phyloP scores from a whole-genome alignment of 2,888 invertebrate genomes.

The Gortyna flavago region DNA sequence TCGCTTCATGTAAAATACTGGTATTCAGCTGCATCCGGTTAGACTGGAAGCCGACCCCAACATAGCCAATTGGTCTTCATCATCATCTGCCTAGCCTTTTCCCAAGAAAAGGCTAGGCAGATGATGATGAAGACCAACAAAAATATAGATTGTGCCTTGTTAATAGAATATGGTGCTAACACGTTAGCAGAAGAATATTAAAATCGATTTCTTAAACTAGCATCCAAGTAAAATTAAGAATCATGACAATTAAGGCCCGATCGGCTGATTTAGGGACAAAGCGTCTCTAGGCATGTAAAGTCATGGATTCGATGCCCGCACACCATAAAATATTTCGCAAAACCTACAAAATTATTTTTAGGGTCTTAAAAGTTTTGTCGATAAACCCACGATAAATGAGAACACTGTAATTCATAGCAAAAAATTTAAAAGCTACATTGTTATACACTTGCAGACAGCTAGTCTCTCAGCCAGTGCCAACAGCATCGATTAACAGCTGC shows the following conservation, averaged over 20 bases:
- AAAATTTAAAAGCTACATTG: not conserved
- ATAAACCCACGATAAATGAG: not conserved
- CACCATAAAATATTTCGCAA: not conserved
- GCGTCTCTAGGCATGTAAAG: not conserved
- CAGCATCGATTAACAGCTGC: constrained; percentile 20
- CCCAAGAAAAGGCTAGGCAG: too few relatives aligned
- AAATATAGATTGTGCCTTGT: too few relatives aligned
- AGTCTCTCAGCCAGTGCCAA: constrained; percentile 23
- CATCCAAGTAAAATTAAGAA: not conserved
- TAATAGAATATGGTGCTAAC: too few relatives aligned
- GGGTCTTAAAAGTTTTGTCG: not conserved
- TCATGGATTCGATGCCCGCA: not conserved
- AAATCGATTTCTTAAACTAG: too few relatives aligned
- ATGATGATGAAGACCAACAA: too few relatives aligned
- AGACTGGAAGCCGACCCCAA: too few relatives aligned
- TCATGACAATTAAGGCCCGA: not conserved
- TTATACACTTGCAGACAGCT: constrained; percentile 1
- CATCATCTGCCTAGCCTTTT: too few relatives aligned
- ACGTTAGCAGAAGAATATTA: not conserved
- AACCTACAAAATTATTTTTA: too few relatives aligned
- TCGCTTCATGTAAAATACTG: too few relatives aligned
- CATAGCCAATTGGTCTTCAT: too few relatives aligned
- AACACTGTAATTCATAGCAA: not conserved
- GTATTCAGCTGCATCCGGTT: too few relatives aligned
- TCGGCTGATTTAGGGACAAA: not conserved